These are phyloP conservation scores for Macrosteles quadrilineatus DNA, from an alignment of 1,140 invertebrate genomes.

Conservation along the genomic window DNA sequence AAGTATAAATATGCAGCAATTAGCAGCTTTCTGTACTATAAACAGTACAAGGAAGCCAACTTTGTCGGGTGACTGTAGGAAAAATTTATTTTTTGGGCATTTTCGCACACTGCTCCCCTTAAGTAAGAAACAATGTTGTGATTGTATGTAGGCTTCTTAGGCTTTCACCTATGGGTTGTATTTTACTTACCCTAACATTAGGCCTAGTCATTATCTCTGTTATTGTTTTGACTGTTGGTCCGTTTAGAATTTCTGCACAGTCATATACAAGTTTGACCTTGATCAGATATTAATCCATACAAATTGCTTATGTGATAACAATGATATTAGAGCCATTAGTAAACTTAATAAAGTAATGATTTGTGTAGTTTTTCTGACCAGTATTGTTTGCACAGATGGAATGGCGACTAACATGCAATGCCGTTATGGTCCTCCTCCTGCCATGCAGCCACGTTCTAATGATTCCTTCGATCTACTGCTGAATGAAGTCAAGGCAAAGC, in stretches of 20 bases:
- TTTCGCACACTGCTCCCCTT: too few species aligned
- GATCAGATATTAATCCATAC: background rate
- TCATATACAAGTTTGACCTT: conserved; percentile 14
- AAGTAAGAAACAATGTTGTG: too few species aligned
- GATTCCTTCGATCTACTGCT: conserved; percentile 52
- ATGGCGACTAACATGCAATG: conserved; percentile 40
- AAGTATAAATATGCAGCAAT: too few species aligned
- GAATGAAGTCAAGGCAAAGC: conserved; percentile 51
- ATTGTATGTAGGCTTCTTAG: too few species aligned
- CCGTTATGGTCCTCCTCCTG: conserved; percentile 37
- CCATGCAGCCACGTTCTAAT: conserved; percentile 41
- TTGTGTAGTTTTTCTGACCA: conserved; percentile 27
- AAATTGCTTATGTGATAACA: background rate
- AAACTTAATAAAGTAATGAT: background rate
- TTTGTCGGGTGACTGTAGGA: too few species aligned
- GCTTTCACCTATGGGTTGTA: too few species aligned
- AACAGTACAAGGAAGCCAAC: too few species aligned
- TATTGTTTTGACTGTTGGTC: background rate
- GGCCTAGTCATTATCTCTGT: background rate
- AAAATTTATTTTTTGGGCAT: too few species aligned
- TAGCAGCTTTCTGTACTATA: too few species aligned
- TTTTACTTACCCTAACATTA: too few species aligned
- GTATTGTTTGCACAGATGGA: conserved; percentile 44
- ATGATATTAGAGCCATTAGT: background rate
- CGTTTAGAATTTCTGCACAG: background rate